A percentile compares a stretch with the other conserved stretches of the same genome.
Evolutionary conservation across 92 coral and sea anemone species (phyloP).

Genomic region (Phenganax marumi): DNA sequence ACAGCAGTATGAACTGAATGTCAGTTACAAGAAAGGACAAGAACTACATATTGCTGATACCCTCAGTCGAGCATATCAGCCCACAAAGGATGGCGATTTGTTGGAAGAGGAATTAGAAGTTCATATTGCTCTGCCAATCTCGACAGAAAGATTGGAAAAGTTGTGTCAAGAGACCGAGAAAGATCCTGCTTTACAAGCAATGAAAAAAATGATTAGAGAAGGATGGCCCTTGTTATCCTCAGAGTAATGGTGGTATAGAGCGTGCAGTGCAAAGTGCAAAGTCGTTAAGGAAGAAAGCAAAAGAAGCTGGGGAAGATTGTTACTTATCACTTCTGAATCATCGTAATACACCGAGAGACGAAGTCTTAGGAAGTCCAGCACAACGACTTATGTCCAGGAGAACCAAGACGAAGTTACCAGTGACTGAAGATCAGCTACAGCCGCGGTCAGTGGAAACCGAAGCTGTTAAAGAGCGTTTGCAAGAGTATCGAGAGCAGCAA

Average conservation of each 20-base stretch:
- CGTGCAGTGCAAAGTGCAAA: no score
- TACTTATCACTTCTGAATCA: not conserved
- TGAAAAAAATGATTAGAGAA: no score
- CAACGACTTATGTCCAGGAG: constrained; percentile 22
- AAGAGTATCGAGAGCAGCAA: not conserved
- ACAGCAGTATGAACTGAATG: no score
- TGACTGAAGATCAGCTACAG: not conserved
- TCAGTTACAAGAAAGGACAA: no score
- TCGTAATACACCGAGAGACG: constrained; percentile 18
- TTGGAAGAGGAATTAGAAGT: no score
- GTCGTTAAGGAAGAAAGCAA: constrained; percentile 2
- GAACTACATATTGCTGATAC: not conserved
- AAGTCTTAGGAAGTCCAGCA: constrained; percentile 5
- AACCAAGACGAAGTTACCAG: not conserved
- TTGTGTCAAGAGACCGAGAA: no score
- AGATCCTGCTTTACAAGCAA: no score
- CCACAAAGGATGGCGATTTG: not conserved
- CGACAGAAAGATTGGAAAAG: no score
- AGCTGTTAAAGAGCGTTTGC: not conserved
- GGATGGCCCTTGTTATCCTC: no score
- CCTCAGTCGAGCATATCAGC: not conserved
- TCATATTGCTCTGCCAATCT: no score
- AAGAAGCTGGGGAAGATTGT: not conserved
- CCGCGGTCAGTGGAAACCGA: not conserved
- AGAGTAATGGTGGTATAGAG: no score